These are phyloP conservation scores for Chrysolina oricalcia DNA, from an alignment of 2,888 invertebrate genomes.

Conservation along the genomic window DNA sequence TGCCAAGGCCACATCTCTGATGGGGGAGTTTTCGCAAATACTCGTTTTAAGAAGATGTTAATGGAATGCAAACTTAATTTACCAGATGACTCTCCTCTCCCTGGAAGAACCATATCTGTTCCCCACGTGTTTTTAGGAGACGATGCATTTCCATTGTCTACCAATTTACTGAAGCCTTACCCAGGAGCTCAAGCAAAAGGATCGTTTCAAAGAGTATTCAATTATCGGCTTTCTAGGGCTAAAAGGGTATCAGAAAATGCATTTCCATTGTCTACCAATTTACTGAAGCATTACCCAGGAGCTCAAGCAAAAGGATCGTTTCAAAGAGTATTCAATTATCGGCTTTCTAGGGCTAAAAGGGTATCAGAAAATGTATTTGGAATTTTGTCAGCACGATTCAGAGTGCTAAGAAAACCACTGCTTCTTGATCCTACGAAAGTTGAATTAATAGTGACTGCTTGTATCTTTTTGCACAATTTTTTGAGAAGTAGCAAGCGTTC, in stretches of 20 bases:
- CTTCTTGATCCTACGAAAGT: conserved; percentile 34
- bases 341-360: conserved; percentile 35
- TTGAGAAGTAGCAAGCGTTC: too few relatives aligned
- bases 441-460: neutral
- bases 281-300: conserved; percentile 56
- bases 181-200: conserved; percentile 45
- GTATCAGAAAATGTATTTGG: conserved; percentile 38
- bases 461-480: neutral
- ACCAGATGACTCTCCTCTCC: conserved; percentile 11
- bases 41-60: neutral
- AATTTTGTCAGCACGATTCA: conserved; percentile 37
- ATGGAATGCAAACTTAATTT: neutral
- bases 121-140: conserved; percentile 43
- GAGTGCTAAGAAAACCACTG: conserved; percentile 43
- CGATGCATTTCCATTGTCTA: conserved; percentile 46
- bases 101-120: neutral
- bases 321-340: conserved; percentile 55
- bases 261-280: conserved; percentile 45
- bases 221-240: conserved; percentile 46
- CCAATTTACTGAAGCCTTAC: conserved; percentile 55
- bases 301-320: conserved; percentile 39
- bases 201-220: conserved; percentile 52
- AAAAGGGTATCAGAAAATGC: conserved; percentile 24
- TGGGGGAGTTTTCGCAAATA: conserved; percentile 7
- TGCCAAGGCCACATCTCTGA: conserved; percentile 6